These are phyloP conservation scores for Listronotus bonariensis DNA, from an alignment of 1,140 invertebrate species.

Conservation along the genomic window DNA sequence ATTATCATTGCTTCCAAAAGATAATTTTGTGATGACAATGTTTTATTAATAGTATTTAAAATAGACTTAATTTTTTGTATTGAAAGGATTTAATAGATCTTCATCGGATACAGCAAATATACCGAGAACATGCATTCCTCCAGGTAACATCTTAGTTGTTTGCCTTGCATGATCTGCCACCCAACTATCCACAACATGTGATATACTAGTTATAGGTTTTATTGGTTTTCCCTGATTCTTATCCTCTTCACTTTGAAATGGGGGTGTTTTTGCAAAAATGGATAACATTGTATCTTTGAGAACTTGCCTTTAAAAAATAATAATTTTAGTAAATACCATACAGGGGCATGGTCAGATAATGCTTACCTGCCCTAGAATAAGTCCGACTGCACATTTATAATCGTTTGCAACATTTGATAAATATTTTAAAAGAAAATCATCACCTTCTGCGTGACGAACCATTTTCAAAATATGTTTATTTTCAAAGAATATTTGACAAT, in stretches of 20 bases:
- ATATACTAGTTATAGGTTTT: constrained; percentile 41
- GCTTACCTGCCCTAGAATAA: constrained; percentile 70
- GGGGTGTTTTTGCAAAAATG: constrained; percentile 73
- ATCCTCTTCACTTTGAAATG: constrained; percentile 54
- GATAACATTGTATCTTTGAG: constrained; percentile 70
- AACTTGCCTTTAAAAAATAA: constrained; percentile 57
- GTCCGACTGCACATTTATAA: constrained; percentile 65
- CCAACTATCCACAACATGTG: constrained; percentile 64
- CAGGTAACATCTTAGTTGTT: constrained; percentile 80
- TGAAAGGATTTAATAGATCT: constrained; percentile 64
- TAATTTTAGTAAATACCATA: constrained; percentile 29
- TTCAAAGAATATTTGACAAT: too few relatives aligned
- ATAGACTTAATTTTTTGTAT: constrained; percentile 63
- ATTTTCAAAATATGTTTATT: constrained; percentile 45
- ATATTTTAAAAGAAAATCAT: constrained; percentile 58
- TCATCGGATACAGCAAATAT: constrained; percentile 65
- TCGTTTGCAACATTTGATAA: constrained; percentile 54
- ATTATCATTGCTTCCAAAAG: constrained; percentile 61
- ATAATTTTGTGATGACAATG: constrained; percentile 60
- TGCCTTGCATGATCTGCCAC: constrained; percentile 73
- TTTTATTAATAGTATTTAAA: constrained; percentile 62
- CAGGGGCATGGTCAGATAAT: constrained; percentile 21
- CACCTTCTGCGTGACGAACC: constrained; percentile 58
- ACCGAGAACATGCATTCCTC: constrained; percentile 76
- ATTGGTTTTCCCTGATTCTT: constrained; percentile 48